These are phyloP conservation scores for Peromyscus aztecus DNA, from an alignment of 2,797 vertebrate genomes.

Conservation along the genomic window DNA sequence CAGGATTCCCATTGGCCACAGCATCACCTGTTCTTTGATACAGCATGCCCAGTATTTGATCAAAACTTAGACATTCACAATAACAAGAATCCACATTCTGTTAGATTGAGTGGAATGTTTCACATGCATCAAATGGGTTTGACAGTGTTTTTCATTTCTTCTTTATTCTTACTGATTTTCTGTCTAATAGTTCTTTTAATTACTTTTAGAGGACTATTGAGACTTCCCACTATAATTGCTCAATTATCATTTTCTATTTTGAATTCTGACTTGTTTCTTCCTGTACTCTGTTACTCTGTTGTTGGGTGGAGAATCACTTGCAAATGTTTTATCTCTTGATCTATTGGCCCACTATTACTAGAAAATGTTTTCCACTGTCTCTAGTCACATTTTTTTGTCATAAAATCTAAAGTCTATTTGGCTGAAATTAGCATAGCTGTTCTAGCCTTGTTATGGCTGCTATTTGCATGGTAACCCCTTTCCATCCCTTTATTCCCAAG, in stretches of 20 bases:
- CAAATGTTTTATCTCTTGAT: background rate
- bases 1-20: background rate
- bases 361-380: background rate
- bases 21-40: background rate
- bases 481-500: background rate
- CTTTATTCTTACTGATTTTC: background rate
- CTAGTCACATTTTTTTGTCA: slow-evolving; percentile 5
- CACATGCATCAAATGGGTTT: background rate
- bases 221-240: background rate
- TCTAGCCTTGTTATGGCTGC: background rate
- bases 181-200: background rate
- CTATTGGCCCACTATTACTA: background rate
- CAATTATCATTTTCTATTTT: background rate
- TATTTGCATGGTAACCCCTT: background rate
- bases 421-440: background rate
- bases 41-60: background rate
- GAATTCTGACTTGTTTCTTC: background rate
- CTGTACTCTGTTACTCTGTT: background rate
- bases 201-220: background rate
- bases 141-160: background rate
- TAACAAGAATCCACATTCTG: background rate
- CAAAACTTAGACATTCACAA: background rate
- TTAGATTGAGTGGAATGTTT: background rate
- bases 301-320: background rate
- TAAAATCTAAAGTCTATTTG: slow-evolving; percentile 26